Percentiles rank a stretch among this genome's conserved stretches.
Conservation (phyloP, 1,140 invertebrate species). For the Cepaea nemoralis region DNA sequence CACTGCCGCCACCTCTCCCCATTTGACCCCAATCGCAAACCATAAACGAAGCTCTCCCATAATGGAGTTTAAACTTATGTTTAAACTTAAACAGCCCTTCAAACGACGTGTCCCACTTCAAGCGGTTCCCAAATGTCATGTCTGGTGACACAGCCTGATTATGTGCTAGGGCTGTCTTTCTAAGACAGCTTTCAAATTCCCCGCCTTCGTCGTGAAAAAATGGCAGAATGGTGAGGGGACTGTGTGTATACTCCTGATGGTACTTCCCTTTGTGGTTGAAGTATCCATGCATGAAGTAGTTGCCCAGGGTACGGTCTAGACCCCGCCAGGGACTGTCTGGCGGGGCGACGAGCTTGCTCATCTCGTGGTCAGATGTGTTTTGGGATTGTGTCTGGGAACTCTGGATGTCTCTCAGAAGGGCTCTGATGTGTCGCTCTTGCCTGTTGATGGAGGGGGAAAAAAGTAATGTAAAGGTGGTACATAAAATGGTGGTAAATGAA, state of each 20-base stretch:
- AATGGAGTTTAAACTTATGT: conserved; percentile 26
- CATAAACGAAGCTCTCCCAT: neutral
- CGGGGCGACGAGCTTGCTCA: neutral
- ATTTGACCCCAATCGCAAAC: neutral
- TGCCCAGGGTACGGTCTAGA: neutral
- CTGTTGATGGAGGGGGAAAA: neutral
- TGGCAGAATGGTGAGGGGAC: neutral
- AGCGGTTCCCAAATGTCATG: conserved; percentile 14
- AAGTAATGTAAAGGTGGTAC: neutral
- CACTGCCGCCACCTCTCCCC: neutral
- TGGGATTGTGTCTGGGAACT: neutral
- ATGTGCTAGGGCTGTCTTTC: neutral
- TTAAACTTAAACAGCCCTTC: conserved; percentile 13
- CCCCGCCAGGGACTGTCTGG: neutral
- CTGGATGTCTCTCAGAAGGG: neutral
- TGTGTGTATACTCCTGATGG: conserved; percentile 14
- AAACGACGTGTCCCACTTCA: neutral
- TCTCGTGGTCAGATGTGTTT: neutral
- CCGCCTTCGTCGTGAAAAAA: conserved; percentile 13
- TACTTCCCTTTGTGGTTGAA: conserved; percentile 6
- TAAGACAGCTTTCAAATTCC: neutral
- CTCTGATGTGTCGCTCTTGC: neutral
- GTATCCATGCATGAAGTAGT: conserved; percentile 16
- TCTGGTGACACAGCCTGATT: conserved; percentile 14
- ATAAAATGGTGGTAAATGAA: neutral